These are phyloP conservation scores for Gallinago stenura DNA, from an alignment of 2,797 vertebrate species.

Conservation along the genomic window DNA sequence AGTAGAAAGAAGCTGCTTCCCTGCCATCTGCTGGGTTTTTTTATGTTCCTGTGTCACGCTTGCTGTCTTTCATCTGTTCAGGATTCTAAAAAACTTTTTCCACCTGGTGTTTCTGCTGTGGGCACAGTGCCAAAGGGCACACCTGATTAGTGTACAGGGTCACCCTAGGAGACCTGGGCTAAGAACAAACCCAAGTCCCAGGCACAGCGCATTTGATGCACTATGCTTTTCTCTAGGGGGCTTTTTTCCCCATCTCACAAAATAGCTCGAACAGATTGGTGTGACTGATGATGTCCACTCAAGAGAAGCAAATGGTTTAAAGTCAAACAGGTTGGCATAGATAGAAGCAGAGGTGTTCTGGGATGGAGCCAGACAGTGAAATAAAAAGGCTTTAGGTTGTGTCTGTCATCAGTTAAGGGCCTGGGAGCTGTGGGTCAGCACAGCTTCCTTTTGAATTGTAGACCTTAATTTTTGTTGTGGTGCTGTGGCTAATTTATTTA, in stretches of 20 bases:
- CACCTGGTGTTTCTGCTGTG: background rate
- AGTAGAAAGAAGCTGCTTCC: background rate
- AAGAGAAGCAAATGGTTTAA: conserved; percentile 37
- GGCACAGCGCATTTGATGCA: background rate
- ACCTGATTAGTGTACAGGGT: background rate
- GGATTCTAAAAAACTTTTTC: background rate
- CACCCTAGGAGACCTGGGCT: background rate
- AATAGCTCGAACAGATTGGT: background rate
- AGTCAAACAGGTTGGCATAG: conserved; percentile 25
- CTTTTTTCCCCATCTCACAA: background rate
- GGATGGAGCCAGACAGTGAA: conserved; percentile 18
- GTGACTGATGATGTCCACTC: conserved; percentile 28
- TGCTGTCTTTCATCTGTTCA: background rate
- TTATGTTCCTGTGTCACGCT: background rate
- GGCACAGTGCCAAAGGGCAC: background rate
- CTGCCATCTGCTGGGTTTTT: background rate
- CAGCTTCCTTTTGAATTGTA: background rate
- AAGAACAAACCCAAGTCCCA: background rate
- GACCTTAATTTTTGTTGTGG: background rate
- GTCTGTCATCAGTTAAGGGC: background rate
- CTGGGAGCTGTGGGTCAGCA: background rate
- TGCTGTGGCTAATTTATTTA: background rate
- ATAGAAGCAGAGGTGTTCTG: conserved; percentile 18
- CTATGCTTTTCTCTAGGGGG: background rate
- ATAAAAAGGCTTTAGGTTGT: background rate